Conservation (phyloP, 2,797 vertebrate genomes). For the Ctenosaura bakeri region DNA sequence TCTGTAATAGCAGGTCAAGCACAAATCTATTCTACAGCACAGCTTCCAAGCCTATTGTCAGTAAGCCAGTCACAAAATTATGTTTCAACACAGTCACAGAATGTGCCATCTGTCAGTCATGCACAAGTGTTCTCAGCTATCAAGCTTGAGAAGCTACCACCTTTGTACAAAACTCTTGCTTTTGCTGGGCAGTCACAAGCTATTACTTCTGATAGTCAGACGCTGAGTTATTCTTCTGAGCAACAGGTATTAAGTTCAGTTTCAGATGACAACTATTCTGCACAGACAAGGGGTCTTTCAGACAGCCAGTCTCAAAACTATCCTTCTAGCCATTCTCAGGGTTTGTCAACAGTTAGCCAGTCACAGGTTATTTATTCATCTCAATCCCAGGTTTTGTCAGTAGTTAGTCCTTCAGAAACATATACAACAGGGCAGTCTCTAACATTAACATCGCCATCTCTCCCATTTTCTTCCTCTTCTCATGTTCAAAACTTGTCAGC, state of each 20-base stretch:
- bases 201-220: conserved; percentile 88
- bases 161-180: conserved; percentile 92
- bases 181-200: conserved; percentile 90
- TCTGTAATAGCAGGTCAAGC: conserved; percentile 93
- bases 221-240: conserved; percentile 89
- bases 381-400: conserved; percentile 90
- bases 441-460: conserved; percentile 83
- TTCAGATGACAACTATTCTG: conserved; percentile 87
- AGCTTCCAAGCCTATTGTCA: conserved; percentile 91
- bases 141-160: conserved; percentile 90
- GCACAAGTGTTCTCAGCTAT: conserved; percentile 88
- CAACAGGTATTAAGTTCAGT: conserved; percentile 87
- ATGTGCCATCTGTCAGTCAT: conserved; percentile 87
- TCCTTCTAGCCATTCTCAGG: conserved; percentile 92
- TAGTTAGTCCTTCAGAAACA: conserved; percentile 89
- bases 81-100: conserved; percentile 84
- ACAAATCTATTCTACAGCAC: conserved; percentile 89
- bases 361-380: conserved; percentile 89
- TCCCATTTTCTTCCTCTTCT: conserved; percentile 87
- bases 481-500: conserved; percentile 86
- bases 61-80: conserved; percentile 92
- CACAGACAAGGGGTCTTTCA: conserved; percentile 89
- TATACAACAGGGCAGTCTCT: conserved; percentile 90
- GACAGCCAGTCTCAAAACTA: conserved; percentile 91
- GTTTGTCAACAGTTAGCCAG: conserved; percentile 88